Conservation (phyloP, 2,797 vertebrate genomes). For the Phaenicophaeus curvirostris region DNA sequence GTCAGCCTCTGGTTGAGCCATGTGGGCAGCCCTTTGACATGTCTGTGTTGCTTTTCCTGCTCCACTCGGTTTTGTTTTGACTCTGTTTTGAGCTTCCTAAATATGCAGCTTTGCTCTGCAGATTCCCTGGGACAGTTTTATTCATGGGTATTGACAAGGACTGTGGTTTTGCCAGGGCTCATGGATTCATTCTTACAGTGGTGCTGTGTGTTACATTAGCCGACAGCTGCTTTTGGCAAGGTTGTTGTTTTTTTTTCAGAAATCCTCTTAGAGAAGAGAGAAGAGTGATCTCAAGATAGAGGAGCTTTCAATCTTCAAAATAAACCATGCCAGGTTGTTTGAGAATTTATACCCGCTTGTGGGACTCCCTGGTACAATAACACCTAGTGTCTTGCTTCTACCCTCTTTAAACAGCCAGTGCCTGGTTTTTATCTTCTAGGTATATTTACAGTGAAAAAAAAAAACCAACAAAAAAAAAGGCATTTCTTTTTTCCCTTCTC, state of each 20-base stretch:
- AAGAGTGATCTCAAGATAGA: neutral
- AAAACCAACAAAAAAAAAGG: neutral
- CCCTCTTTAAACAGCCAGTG: neutral
- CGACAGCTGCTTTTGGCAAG: constrained; percentile 38
- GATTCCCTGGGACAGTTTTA: constrained; percentile 59
- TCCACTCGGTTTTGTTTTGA: constrained; percentile 60
- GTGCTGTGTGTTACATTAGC: constrained; percentile 27
- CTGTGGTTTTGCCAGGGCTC: constrained; percentile 22
- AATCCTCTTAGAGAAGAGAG: constrained; percentile 42
- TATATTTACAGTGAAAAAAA: neutral
- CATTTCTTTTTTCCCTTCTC: neutral
- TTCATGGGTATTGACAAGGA: constrained; percentile 56
- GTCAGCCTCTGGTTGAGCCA: constrained; percentile 51
- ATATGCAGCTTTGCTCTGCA: constrained; percentile 31
- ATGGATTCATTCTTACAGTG: constrained; percentile 41
- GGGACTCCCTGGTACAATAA: neutral
- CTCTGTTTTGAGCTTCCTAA: constrained; percentile 64
- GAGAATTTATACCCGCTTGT: constrained; percentile 12
- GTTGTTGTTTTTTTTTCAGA: neutral
- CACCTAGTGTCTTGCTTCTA: neutral
- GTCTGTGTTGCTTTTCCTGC: constrained; percentile 45
- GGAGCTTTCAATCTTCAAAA: constrained; percentile 13
- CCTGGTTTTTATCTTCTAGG: neutral
- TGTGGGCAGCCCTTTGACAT: constrained; percentile 66
- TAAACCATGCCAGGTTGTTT: neutral